Percentiles rank a stretch among this genome's conserved stretches.
Evolutionary conservation across 1,140 invertebrate genomes (phyloP).

Genomic region (Orchestia grillus): DNA sequence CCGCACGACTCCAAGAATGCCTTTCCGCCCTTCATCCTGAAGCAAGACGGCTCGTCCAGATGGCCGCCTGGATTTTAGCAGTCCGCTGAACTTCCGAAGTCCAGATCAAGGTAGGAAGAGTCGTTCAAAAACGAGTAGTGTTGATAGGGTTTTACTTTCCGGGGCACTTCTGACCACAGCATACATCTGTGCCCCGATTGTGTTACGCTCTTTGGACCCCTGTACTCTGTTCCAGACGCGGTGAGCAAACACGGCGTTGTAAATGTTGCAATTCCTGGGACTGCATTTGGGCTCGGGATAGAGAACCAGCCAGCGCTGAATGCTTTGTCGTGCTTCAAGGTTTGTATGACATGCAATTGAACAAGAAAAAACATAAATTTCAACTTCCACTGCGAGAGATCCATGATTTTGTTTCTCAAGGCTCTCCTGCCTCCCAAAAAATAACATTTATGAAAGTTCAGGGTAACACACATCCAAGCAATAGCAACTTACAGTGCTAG

Average conservation of each 20-base stretch:
- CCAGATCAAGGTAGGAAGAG: neutral
- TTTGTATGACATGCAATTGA: neutral
- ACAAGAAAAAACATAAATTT: neutral
- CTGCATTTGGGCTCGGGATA: neutral
- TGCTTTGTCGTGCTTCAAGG: neutral
- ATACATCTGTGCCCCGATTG: neutral
- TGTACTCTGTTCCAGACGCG: neutral
- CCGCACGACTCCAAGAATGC: constrained; percentile 11
- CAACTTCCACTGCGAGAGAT: neutral
- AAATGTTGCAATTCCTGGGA: constrained; percentile 5
- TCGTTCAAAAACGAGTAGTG: neutral
- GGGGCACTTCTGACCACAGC: neutral
- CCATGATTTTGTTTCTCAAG: neutral
- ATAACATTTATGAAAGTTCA: too few relatives aligned
- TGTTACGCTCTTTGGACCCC: neutral
- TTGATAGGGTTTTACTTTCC: neutral
- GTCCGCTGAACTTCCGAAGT: neutral
- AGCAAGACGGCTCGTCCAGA: constrained; percentile 15
- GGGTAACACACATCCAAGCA: too few relatives aligned
- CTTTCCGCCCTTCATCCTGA: neutral
- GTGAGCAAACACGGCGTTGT: neutral
- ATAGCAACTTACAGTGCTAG: neutral
- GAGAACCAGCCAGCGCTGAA: constrained; percentile 3
- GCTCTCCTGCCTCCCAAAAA: too few relatives aligned
- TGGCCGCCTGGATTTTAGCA: neutral